Evolutionary conservation across 64 coral and sea anemone genomes (phyloP).

Genomic region (Anthopleura sola): DNA sequence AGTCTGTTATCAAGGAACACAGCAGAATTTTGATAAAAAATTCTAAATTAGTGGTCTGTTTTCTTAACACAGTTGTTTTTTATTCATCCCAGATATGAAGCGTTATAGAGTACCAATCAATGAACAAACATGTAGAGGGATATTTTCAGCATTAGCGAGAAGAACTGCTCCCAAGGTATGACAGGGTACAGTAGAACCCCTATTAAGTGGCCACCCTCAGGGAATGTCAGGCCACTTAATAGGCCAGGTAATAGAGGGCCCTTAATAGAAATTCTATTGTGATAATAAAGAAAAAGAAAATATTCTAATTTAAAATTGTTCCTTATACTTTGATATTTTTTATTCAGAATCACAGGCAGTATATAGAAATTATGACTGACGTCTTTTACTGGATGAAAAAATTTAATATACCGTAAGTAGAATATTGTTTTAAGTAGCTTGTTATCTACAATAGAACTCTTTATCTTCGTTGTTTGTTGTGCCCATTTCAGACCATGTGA

Average conservation of each 20-base stretch:
- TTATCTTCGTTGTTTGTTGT: no score
- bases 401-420: slow-evolving; percentile 41
- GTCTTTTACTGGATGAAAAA: slow-evolving; percentile 53
- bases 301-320: no score
- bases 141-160: slow-evolving; percentile 3
- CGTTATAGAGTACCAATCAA: slow-evolving; percentile 1
- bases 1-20: no score
- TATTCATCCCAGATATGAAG: slow-evolving; percentile 15
- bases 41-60: neutral
- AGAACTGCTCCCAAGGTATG: slow-evolving; percentile 10
- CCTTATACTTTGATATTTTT: neutral
- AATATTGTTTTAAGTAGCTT: neutral
- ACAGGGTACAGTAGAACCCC: neutral
- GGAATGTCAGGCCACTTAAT: no score
- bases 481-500: no score
- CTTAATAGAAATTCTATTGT: no score
- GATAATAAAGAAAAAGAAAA: no score
- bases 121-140: slow-evolving; percentile 12
- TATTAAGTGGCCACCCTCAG: no score
- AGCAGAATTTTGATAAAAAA: no score
- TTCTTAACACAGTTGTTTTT: neutral
- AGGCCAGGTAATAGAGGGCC: no score
- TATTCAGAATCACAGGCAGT: slow-evolving; percentile 23
- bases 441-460: no score
- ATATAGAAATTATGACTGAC: slow-evolving; percentile 41